Percentiles rank a stretch among this genome's conserved stretches.
Conservation (phyloP, 2,113 vertebrate species). For the Circaetus cinerascens region DNA sequence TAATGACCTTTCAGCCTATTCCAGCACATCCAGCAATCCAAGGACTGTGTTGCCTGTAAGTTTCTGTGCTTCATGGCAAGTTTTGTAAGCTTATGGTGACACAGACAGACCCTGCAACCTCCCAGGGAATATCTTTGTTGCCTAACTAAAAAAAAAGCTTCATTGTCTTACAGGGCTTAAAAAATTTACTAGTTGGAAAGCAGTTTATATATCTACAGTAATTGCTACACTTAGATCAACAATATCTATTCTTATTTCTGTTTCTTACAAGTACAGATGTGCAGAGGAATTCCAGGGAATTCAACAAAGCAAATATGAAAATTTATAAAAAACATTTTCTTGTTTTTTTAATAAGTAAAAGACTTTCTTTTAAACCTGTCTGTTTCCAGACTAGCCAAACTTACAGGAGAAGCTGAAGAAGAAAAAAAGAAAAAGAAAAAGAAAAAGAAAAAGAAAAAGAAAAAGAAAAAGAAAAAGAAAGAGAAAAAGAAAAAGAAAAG, state of each 20-base stretch:
- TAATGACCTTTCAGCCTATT: background rate
- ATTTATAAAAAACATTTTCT: background rate
- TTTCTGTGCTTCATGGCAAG: background rate
- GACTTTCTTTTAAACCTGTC: background rate
- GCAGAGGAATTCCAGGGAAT: background rate
- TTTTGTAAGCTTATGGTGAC: background rate
- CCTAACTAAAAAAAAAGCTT: background rate
- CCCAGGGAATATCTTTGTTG: background rate
- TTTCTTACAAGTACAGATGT: background rate
- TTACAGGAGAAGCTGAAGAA: background rate
- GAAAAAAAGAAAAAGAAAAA: background rate
- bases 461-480: too few species aligned
- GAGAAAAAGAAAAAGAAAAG: accelerated
- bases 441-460: accelerated
- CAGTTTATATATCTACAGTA: background rate
- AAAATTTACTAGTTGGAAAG: background rate
- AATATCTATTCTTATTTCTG: background rate
- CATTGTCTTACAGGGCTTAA: background rate
- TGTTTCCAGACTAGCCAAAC: background rate
- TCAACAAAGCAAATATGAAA: background rate
- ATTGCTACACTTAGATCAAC: background rate
- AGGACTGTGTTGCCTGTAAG: background rate
- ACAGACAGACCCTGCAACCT: background rate
- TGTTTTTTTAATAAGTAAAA: background rate
- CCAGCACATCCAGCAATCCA: background rate